Base-by-base conservation (phyloP, 2,888 invertebrate species). In the Apodemia zela region DNA sequence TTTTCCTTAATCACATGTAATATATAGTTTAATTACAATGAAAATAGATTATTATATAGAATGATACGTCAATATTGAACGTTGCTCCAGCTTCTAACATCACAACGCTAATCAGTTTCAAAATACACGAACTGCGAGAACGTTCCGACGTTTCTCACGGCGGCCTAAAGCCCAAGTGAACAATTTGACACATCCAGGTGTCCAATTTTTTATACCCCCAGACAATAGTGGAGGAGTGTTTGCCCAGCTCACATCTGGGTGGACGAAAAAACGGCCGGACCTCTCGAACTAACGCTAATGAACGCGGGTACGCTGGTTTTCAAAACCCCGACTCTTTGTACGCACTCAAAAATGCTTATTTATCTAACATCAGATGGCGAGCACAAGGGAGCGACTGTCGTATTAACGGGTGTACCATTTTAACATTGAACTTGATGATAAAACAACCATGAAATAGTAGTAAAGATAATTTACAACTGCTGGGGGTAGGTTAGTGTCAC, bases 171-270 rank as follows among this genome's bases (percentile, higher is more conserved):
- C 17, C 85, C 75, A 81, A 84, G 88, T 87, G 90, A 90, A 90
- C 89, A 88, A 85, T 90, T 89, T 90, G 89, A 90, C 90, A 91
- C 90, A 82, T 90, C 89, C 90, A 91, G 91, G 90, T 91, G 90
- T 89, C 82, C 83, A 73, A 81, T 87, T 91, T 91, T 91, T 91
- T 89, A 84, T 81, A 70, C 72, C 71, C 71, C 80, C 25, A 77
- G 78, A 87, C 88, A 87, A 89, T 83, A 77, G 82, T 72, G 73
- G 79, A 76, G 81, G 74, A 70, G 71, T 71, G 71, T 74, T 88
- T 89, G 72, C 80, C 82, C 84, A 79, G 82, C 81, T 84, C 85
- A 87, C 91, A 91, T 90, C 90, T 91, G 91, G 89, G 81, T 84
- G 79, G 81, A 82, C 72, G 78, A 84, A 88, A 86, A 89, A 88